phyloP scores from a whole-genome alignment of 1,140 invertebrate genomes.

The Tribolium madens region DNA sequence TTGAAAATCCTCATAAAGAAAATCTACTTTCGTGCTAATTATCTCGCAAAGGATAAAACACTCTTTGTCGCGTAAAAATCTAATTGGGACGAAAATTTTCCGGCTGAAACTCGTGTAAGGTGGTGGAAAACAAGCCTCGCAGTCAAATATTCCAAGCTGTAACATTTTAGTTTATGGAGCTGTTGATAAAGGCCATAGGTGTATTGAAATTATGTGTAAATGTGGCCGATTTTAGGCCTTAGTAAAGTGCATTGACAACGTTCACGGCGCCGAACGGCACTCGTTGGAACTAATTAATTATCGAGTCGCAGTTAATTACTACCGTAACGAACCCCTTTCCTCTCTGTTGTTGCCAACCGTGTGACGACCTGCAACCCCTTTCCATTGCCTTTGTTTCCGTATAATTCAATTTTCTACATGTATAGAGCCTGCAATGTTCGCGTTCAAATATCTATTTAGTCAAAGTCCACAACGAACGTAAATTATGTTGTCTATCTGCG shows the following conservation, averaged over 20 bases:
- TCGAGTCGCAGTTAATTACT: constrained; percentile 64
- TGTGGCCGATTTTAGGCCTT: constrained; percentile 46
- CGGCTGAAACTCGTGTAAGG: neutral
- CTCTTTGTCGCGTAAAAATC: neutral
- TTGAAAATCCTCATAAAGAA: neutral
- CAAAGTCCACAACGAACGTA: constrained; percentile 23
- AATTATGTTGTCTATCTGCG: neutral
- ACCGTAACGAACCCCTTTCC: constrained; percentile 57
- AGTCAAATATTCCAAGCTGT: constrained; percentile 52
- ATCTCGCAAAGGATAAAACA: neutral
- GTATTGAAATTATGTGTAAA: constrained; percentile 33
- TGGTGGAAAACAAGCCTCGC: constrained; percentile 44
- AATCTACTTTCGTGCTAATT: constrained; percentile 3
- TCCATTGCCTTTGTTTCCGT: constrained; percentile 58
- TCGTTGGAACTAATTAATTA: constrained; percentile 65
- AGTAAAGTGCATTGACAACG: constrained; percentile 38
- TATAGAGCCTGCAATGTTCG: constrained; percentile 53
- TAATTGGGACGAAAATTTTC: constrained; percentile 40
- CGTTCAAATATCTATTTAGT: constrained; percentile 41
- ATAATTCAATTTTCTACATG: constrained; percentile 62
- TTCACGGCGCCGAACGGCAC: constrained; percentile 59
- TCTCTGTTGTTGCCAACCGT: constrained; percentile 52
- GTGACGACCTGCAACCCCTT: constrained; percentile 50
- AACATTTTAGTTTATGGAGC: constrained; percentile 8
- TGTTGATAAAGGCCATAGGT: constrained; percentile 9